Evolutionary conservation across 2,888 invertebrate genomes (phyloP).

Genomic region (Lithophane leautieri): DNA sequence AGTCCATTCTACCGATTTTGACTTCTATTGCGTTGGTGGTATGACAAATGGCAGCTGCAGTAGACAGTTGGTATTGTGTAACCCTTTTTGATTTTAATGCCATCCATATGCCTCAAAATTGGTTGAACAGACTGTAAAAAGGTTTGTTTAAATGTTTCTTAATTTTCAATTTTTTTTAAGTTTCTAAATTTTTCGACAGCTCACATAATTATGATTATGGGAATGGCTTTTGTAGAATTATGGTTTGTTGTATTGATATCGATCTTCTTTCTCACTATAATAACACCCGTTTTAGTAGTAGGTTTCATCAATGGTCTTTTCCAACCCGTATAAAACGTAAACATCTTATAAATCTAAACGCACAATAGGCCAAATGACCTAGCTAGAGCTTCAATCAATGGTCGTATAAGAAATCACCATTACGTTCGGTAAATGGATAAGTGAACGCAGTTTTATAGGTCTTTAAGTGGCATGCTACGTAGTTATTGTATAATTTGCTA

Average conservation of each 20-base stretch:
- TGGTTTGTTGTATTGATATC: neutral
- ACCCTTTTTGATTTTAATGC: too few species aligned
- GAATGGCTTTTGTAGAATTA: neutral
- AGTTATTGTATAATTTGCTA: neutral
- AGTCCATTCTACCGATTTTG: too few species aligned
- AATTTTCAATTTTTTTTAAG: too few species aligned
- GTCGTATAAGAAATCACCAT: neutral
- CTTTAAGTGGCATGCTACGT: neutral
- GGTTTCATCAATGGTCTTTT: neutral
- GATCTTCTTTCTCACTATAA: neutral
- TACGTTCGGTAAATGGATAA: conserved; percentile 19
- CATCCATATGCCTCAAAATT: too few species aligned
- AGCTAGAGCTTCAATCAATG: conserved; percentile 19
- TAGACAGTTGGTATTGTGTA: too few species aligned
- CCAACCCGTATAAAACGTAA: conserved; percentile 9
- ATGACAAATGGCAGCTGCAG: too few species aligned
- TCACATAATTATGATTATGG: neutral
- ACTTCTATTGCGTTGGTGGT: too few species aligned
- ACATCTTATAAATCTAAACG: neutral
- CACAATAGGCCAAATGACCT: conserved; percentile 19
- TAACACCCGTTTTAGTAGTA: neutral
- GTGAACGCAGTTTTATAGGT: conserved; percentile 12
- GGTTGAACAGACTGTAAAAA: too few species aligned
- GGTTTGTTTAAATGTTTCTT: too few species aligned
- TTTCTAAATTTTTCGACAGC: too few species aligned